Evolutionary conservation across 2,113 vertebrate species (phyloP).

Genomic region (cat (Felis catus)): DNA sequence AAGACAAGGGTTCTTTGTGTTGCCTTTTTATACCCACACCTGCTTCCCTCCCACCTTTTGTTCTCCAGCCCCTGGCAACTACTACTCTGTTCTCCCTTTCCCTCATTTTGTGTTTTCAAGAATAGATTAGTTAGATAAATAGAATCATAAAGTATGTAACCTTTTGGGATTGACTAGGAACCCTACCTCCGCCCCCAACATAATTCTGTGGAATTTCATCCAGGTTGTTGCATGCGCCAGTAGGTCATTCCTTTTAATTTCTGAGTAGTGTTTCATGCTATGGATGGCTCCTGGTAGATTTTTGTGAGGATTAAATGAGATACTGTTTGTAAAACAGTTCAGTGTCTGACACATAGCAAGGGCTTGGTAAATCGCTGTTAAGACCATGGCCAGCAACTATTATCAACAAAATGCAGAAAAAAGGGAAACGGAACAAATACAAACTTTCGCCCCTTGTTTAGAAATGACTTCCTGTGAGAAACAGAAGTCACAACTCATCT

Average conservation of each 20-base stretch:
- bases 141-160: not conserved
- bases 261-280: not conserved
- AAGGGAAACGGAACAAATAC: not conserved
- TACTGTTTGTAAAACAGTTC: not conserved
- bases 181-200: not conserved
- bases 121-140: not conserved
- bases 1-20: too few relatives aligned
- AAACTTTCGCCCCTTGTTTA: not conserved
- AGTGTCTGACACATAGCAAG: not conserved
- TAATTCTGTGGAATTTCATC: not conserved
- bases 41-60: not conserved
- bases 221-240: not conserved
- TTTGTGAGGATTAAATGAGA: slow-evolving; percentile 9
- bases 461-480: not conserved
- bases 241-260: not conserved
- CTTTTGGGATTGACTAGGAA: not conserved
- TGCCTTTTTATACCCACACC: not conserved
- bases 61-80: not conserved
- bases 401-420: not conserved
- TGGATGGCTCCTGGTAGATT: not conserved
- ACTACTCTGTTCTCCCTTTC: not conserved
- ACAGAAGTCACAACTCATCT: not conserved
- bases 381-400: not conserved
- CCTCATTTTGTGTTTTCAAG: slow-evolving; percentile 4
- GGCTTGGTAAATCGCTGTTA: not conserved